Evolutionary conservation across 1,140 invertebrate genomes (phyloP).

Genomic region (Zaprionus inermis): DNA sequence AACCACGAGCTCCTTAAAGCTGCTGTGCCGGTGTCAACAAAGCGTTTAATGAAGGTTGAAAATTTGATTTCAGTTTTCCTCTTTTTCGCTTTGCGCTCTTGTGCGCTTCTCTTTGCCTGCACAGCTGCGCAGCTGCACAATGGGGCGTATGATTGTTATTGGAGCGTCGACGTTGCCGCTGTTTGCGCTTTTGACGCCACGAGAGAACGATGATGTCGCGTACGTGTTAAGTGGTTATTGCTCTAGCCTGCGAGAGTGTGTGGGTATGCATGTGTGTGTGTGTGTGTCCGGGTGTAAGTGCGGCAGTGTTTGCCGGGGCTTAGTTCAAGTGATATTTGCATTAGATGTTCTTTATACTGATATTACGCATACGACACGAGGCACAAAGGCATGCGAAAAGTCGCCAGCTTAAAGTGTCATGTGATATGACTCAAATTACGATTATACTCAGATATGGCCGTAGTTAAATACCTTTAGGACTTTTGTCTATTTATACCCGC

Average conservation of each 20-base stretch:
- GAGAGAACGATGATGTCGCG: conserved; percentile 34
- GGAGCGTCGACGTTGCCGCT: conserved; percentile 38
- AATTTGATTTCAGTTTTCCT: conserved; percentile 61
- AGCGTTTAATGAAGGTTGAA: conserved; percentile 68
- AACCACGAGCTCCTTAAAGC: conserved; percentile 49
- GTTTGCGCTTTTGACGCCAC: conserved; percentile 45
- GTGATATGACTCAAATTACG: conserved; percentile 7
- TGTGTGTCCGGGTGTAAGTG: background rate
- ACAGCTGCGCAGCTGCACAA: conserved; percentile 50
- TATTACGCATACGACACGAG: conserved; percentile 40
- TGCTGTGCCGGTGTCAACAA: conserved; percentile 43
- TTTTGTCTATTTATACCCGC: no score
- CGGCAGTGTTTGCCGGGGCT: conserved; percentile 15
- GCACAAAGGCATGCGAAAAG: background rate
- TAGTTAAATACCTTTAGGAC: no score
- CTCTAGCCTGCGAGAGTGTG: conserved; percentile 12
- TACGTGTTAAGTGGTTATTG: conserved; percentile 69
- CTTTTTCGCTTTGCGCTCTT: no score
- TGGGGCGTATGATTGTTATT: conserved; percentile 71
- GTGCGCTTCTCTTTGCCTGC: conserved; percentile 15
- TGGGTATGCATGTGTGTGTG: conserved; percentile 6
- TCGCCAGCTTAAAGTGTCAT: conserved; percentile 4
- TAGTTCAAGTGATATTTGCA: conserved; percentile 54
- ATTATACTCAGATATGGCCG: background rate
- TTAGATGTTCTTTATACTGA: conserved; percentile 52